phyloP scores from a whole-genome alignment of 2,888 invertebrate genomes.

The Phalangium opilio region DNA sequence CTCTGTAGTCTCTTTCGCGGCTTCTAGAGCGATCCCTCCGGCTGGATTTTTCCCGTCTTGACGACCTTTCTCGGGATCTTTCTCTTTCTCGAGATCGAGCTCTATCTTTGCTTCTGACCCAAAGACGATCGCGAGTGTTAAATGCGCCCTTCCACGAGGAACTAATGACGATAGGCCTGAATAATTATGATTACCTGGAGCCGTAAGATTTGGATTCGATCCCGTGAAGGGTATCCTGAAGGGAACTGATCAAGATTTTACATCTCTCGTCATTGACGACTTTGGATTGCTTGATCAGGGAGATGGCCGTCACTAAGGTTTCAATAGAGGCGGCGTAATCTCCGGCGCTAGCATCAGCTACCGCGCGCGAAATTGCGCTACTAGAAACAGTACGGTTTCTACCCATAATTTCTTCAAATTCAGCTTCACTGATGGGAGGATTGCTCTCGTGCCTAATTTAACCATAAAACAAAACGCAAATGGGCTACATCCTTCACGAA shows the following conservation, averaged over 20 bases:
- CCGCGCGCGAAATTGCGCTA: slow-evolving; percentile 90
- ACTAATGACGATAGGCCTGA: too few relatives aligned
- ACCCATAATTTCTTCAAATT: slow-evolving; percentile 96
- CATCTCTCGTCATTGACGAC: slow-evolving; percentile 92
- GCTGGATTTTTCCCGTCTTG: slow-evolving; percentile 22
- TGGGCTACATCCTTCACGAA: not conserved
- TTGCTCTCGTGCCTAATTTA: not conserved
- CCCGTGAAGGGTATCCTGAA: slow-evolving; percentile 91
- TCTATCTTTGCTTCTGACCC: slow-evolving; percentile 25
- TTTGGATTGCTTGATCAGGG: slow-evolving; percentile 94
- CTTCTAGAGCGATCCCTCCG: slow-evolving; percentile 29
- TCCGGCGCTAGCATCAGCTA: slow-evolving; percentile 87
- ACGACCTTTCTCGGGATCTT: slow-evolving; percentile 29
- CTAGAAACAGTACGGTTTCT: slow-evolving; percentile 94
- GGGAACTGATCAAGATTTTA: slow-evolving; percentile 88
- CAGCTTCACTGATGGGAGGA: slow-evolving; percentile 52
- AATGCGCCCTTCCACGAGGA: not conserved
- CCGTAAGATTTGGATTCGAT: slow-evolving; percentile 96
- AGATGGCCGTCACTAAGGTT: slow-evolving; percentile 95
- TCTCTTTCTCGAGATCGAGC: slow-evolving; percentile 64
- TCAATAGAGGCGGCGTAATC: slow-evolving; percentile 98
- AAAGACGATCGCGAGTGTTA: not conserved
- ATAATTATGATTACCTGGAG: slow-evolving; percentile 41
- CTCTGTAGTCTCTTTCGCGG: slow-evolving; percentile 39
- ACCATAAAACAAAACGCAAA: not conserved